phyloP scores from a whole-genome alignment of 2,888 invertebrate genomes.

The Panopea generosa region DNA sequence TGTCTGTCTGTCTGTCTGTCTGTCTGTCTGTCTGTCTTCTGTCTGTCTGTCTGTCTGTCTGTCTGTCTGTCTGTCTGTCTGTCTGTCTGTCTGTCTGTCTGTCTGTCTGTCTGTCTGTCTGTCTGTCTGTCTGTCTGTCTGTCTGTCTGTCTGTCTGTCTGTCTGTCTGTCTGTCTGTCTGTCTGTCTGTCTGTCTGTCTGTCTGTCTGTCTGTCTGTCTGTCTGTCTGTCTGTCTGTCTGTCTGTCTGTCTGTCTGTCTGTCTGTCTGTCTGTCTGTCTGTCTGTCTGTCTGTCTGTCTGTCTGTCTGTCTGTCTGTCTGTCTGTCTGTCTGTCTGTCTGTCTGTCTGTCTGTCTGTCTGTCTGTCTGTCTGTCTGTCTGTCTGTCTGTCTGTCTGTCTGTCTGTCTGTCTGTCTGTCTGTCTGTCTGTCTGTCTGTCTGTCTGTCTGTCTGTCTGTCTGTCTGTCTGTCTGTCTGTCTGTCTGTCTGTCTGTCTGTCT shows the following conservation, averaged over 20 bases:
- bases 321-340: conserved; percentile 3
- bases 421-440: conserved; percentile 3
- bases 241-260: conserved; percentile 3
- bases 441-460: conserved; percentile 3
- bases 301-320: conserved; percentile 3
- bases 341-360: conserved; percentile 3
- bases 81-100: conserved; percentile 3
- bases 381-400: conserved; percentile 3
- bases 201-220: conserved; percentile 1
- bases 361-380: conserved; percentile 3
- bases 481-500: conserved; percentile 3
- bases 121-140: conserved; percentile 3
- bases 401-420: conserved; percentile 3
- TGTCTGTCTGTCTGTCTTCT: not conserved
- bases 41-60: not conserved
- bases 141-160: conserved; percentile 3
- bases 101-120: conserved; percentile 3
- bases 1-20: conserved; percentile 3
- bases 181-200: conserved; percentile 3
- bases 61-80: conserved; percentile 3
- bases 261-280: conserved; percentile 3
- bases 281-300: conserved; percentile 3
- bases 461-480: conserved; percentile 3
- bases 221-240: conserved; percentile 3
- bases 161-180: conserved; percentile 3